A percentile compares a stretch with the other conserved stretches of the same genome.
These are phyloP conservation scores for Crambe crambe DNA, from an alignment of 37 sponge, comb jelly and placozoan genomes.

Conservation along the genomic window DNA sequence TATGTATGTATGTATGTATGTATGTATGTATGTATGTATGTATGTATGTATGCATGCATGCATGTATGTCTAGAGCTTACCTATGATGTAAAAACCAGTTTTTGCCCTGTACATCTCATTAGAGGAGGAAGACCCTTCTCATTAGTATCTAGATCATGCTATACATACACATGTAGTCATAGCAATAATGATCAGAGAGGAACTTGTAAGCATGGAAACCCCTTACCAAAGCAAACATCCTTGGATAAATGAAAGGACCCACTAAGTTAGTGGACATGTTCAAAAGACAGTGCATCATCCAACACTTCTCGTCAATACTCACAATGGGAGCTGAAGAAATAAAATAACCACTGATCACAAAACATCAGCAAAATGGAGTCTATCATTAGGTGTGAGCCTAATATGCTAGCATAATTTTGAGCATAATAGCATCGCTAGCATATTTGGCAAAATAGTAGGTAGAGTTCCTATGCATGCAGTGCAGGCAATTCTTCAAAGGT, in stretches of 20 bases:
- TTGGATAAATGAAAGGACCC: slow-evolving; percentile 79
- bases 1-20: not conserved
- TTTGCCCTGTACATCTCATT: slow-evolving; percentile 77
- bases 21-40: not conserved
- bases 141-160: slow-evolving; percentile 48
- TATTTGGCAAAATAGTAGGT: too few species aligned
- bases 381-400: too few species aligned
- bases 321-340: slow-evolving; percentile 79
- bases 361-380: too few species aligned
- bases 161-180: too few species aligned
- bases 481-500: too few species aligned
- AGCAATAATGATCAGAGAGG: too few species aligned
- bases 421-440: too few species aligned
- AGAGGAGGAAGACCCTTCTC: slow-evolving; percentile 67
- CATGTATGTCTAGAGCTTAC: too few species aligned
- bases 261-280: slow-evolving; percentile 37
- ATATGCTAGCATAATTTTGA: too few species aligned
- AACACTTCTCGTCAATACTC: slow-evolving; percentile 81
- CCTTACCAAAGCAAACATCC: slow-evolving; percentile 70
- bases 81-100: slow-evolving; percentile 79
- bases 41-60: not conserved
- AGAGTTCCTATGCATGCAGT: too few species aligned
- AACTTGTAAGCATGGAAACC: too few species aligned
- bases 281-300: slow-evolving; percentile 48
- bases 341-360: too few species aligned